These are phyloP conservation scores for Ophioninae sp. DNA, from an alignment of 2,888 invertebrate species.

Conservation along the genomic window DNA sequence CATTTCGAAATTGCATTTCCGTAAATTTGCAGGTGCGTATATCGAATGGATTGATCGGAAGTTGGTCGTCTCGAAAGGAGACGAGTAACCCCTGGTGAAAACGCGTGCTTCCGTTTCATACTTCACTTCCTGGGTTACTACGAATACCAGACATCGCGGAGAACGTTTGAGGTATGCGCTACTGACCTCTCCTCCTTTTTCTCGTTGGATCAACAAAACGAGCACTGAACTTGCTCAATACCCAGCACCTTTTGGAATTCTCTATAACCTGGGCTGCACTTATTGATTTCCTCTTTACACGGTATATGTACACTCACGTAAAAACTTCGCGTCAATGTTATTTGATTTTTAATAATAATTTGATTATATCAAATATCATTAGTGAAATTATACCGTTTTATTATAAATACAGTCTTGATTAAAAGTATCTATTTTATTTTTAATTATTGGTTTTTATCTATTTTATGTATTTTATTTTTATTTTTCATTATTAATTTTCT, in stretches of 20 bases:
- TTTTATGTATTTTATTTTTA: no score
- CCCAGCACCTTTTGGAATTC: slow-evolving; percentile 11
- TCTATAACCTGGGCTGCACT: neutral
- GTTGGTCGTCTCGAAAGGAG: slow-evolving; percentile 20
- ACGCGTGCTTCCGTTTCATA: slow-evolving; percentile 13
- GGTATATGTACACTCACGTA: no score
- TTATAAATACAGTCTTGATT: no score
- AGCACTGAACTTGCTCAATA: slow-evolving; percentile 4
- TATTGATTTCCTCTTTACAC: slow-evolving; percentile 1
- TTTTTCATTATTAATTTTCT: no score
- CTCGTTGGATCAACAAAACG: slow-evolving; percentile 61
- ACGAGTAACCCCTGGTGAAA: neutral
- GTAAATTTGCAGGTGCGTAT: slow-evolving; percentile 59
- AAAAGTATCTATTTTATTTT: no score
- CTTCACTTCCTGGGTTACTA: slow-evolving; percentile 61
- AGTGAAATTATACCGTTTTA: no score
- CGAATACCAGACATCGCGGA: slow-evolving; percentile 68
- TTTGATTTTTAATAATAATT: no score
- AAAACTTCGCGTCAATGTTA: no score
- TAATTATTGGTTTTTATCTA: no score
- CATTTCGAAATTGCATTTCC: slow-evolving; percentile 72
- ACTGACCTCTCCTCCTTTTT: slow-evolving; percentile 65
- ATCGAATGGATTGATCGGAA: slow-evolving; percentile 25
- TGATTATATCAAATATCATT: no score
- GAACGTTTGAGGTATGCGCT: slow-evolving; percentile 66